Evolutionary conservation across 1,140 invertebrate genomes (phyloP).

Genomic region (Camponotus vicinus): DNA sequence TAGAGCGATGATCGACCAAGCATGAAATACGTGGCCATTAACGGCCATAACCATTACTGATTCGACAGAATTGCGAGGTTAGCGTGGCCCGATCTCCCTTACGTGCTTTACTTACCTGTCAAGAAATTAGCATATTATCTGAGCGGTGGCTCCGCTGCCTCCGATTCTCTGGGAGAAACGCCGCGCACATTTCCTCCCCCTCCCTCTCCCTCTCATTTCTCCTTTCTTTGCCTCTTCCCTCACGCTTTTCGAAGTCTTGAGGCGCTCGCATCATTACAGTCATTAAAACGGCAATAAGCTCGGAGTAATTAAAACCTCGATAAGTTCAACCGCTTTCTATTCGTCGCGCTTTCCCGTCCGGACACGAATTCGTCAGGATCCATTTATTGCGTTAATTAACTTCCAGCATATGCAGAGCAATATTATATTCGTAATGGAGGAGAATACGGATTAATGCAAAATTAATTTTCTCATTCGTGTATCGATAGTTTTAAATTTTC

Average conservation of each 20-base stretch:
- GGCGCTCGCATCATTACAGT: conserved; percentile 28
- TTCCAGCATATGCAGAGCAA: background rate
- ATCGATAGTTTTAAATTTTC: background rate
- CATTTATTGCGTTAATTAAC: conserved; percentile 20
- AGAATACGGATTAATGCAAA: background rate
- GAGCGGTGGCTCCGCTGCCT: conserved; percentile 59
- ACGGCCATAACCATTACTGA: conserved; percentile 85
- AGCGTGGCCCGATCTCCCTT: conserved; percentile 70
- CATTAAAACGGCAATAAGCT: conserved; percentile 23
- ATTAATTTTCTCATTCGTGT: background rate
- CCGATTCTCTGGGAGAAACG: conserved; percentile 62
- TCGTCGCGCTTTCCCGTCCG: background rate
- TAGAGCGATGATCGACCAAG: conserved; percentile 72
- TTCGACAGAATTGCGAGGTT: conserved; percentile 79
- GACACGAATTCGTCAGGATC: background rate
- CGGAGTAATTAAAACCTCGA: conserved; percentile 45
- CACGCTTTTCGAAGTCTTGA: conserved; percentile 20
- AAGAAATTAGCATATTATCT: conserved; percentile 78
- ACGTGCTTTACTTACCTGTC: conserved; percentile 77
- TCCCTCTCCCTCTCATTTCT: too few relatives aligned
- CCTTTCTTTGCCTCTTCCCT: background rate
- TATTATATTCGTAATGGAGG: background rate
- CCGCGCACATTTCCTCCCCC: background rate
- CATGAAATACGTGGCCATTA: conserved; percentile 84
- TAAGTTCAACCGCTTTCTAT: conserved; percentile 21